Evolutionary conservation across 2,797 vertebrate species (phyloP).

Genomic region (Sternotherus odoratus): DNA sequence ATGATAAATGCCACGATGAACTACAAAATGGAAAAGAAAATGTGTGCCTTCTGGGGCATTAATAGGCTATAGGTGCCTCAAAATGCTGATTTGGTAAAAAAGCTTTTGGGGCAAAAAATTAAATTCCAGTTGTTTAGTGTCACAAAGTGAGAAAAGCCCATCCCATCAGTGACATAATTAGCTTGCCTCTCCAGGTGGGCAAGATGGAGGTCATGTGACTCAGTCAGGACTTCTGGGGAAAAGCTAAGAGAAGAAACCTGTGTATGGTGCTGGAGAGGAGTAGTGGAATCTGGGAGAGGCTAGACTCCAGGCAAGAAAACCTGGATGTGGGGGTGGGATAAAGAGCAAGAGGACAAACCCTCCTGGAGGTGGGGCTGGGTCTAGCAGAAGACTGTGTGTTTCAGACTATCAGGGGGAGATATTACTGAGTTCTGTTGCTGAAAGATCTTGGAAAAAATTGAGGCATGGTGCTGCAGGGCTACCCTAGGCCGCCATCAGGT

Average conservation of each 20-base stretch:
- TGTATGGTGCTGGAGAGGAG: not conserved
- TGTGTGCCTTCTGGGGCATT: not conserved
- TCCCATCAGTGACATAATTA: not conserved
- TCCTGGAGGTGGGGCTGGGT: not conserved
- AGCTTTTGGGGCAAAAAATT: not conserved
- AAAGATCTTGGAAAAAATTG: not conserved
- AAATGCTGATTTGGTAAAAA: not conserved
- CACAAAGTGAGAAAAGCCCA: not conserved
- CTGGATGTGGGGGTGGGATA: not conserved
- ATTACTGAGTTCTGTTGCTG: not conserved
- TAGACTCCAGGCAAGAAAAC: not conserved
- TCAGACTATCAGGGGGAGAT: not conserved
- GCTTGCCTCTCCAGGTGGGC: not conserved
- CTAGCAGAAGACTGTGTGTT: not conserved
- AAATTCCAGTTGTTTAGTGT: not conserved
- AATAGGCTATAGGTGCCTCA: not conserved
- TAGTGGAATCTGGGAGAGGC: not conserved
- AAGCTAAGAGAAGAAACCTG: not conserved
- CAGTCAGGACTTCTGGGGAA: not conserved
- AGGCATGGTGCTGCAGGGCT: not conserved
- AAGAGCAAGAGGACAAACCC: not conserved
- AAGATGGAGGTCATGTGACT: not conserved
- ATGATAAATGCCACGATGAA: conserved; percentile 3
- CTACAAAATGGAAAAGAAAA: not conserved
- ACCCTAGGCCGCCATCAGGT: not conserved